These are phyloP conservation scores for Acromyrmex echinatior DNA, from an alignment of 1,140 invertebrate genomes.

Conservation along the genomic window DNA sequence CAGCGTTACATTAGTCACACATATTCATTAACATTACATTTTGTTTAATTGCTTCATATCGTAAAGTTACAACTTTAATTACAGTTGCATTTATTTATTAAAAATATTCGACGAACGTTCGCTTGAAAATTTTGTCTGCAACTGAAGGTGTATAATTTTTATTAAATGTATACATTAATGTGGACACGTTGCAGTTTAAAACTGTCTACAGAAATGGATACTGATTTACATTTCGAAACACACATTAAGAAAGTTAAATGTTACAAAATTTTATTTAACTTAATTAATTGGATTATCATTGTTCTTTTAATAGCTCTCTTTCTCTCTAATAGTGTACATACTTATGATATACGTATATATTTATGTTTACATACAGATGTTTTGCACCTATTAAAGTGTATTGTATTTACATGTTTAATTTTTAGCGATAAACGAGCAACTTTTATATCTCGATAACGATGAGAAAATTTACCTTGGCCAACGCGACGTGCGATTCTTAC, in stretches of 20 bases:
- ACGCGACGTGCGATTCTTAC: not conserved
- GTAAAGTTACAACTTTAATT: not conserved
- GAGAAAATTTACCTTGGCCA: not conserved
- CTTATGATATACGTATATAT: too few relatives aligned
- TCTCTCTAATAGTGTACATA: too few relatives aligned
- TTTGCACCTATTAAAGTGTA: not conserved
- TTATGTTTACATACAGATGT: not conserved
- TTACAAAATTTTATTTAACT: too few relatives aligned
- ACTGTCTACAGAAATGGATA: too few relatives aligned
- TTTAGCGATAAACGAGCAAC: not conserved
- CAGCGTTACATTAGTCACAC: constrained; percentile 6
- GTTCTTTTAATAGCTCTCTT: too few relatives aligned
- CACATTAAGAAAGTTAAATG: too few relatives aligned
- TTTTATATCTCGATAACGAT: constrained; percentile 7
- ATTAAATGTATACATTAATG: too few relatives aligned
- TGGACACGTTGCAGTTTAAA: too few relatives aligned
- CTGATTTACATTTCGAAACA: too few relatives aligned
- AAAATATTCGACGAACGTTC: not conserved
- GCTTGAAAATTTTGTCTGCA: not conserved
- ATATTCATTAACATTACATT: not conserved
- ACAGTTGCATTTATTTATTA: not conserved
- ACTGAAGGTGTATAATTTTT: not conserved
- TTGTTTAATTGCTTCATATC: not conserved
- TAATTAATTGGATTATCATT: too few relatives aligned
- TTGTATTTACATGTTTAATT: not conserved